Evolutionary conservation across 1,140 invertebrate species (phyloP).

Genomic region (Panagrolaimus sp.): DNA sequence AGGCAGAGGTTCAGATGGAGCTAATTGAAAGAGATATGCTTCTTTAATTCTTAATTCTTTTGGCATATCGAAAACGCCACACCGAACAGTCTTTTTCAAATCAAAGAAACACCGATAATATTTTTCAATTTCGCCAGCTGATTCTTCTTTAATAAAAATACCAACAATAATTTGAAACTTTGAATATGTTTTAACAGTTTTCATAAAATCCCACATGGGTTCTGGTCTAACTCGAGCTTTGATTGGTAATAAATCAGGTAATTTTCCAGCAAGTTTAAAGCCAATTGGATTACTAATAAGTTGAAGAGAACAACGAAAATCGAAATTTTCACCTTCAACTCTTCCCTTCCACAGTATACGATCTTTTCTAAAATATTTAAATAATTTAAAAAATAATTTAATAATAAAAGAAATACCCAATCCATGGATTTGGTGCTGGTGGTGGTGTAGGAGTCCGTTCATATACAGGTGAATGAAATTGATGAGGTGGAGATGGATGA

Average conservation of each 20-base stretch:
- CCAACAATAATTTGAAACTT: background rate
- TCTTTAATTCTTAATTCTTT: background rate
- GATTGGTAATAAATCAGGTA: background rate
- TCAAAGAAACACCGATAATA: background rate
- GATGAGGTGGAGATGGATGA: background rate
- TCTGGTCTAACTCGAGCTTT: background rate
- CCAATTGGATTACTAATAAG: background rate
- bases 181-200: background rate
- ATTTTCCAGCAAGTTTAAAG: background rate
- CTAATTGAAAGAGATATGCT: background rate
- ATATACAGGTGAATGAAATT: background rate
- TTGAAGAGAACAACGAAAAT: background rate
- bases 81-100: background rate
- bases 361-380: background rate
- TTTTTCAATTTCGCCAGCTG: background rate
- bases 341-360: background rate
- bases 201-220: conserved; percentile 7
- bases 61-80: background rate
- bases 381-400: too few species aligned
- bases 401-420: too few species aligned
- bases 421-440: too few species aligned
- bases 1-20: background rate
- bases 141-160: background rate
- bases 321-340: background rate
- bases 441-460: too few species aligned